These are phyloP conservation scores for Dynastes hyllus DNA, from an alignment of 2,888 invertebrate genomes.

Conservation along the genomic window DNA sequence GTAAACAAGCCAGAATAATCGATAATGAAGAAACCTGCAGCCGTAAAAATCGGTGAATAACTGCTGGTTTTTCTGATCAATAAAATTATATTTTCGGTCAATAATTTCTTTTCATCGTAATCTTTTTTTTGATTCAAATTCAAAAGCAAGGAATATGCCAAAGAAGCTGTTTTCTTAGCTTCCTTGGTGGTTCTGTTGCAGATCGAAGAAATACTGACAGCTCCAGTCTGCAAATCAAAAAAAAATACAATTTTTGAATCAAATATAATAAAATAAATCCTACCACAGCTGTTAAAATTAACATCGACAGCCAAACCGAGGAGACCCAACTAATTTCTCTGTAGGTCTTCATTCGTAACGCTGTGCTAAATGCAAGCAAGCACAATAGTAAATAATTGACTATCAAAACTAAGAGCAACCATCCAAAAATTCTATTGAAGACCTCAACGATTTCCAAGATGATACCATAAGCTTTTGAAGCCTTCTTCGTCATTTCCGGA, in stretches of 20 bases:
- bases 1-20: slow-evolving; percentile 24
- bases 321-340: background rate
- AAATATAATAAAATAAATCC: background rate
- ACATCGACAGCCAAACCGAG: background rate
- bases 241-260: background rate
- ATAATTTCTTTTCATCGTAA: background rate
- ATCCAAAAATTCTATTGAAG: slow-evolving; percentile 1
- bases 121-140: background rate
- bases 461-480: background rate
- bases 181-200: slow-evolving; percentile 5
- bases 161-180: background rate
- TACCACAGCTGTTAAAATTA: slow-evolving; percentile 11
- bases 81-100: background rate
- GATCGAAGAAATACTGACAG: background rate
- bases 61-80: slow-evolving; percentile 7
- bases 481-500: background rate
- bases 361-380: background rate
- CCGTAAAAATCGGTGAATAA: slow-evolving; percentile 1
- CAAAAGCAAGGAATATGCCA: slow-evolving; percentile 14
- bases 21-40: slow-evolving; percentile 24
- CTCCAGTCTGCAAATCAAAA: slow-evolving; percentile 11
- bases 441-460: background rate
- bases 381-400: slow-evolving; percentile 3
- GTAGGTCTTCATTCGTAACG: background rate
- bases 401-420: slow-evolving; percentile 7